Percentiles rank a stretch among this genome's conserved stretches.
Conservation (phyloP, 2,888 invertebrate species). For the Ferrisia virgata region DNA sequence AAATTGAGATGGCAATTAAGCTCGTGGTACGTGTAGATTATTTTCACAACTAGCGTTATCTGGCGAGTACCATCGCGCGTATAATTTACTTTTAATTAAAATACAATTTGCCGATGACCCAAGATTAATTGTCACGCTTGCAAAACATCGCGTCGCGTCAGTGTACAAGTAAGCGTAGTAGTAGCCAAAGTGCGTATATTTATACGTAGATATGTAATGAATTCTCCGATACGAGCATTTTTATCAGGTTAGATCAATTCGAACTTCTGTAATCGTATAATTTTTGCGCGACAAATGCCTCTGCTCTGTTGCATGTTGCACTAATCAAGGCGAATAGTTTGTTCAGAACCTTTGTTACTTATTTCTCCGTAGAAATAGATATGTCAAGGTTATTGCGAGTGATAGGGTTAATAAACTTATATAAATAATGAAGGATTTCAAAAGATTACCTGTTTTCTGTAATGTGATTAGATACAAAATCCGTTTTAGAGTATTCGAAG, state of each 20-base stretch:
- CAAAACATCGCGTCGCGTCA: background rate
- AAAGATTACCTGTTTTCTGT: too few species aligned
- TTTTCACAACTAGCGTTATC: background rate
- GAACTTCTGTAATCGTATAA: background rate
- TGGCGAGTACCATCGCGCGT: background rate
- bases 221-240: background rate
- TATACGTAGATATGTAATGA: background rate
- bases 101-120: background rate
- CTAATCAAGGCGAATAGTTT: background rate
- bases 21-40: background rate
- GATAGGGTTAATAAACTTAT: background rate
- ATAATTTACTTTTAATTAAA: background rate
- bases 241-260: background rate
- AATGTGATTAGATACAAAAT: background rate
- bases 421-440: too few species aligned
- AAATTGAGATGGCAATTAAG: background rate
- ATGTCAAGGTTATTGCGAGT: background rate
- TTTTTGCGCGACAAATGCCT: background rate
- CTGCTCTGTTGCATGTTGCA: background rate
- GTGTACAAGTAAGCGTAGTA: background rate
- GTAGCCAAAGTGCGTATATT: too few species aligned
- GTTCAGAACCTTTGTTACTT: background rate
- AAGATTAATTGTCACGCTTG: background rate
- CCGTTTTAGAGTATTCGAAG: background rate
- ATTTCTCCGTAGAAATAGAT: background rate